Evolutionary conservation across 30 jellyfish, hydroid and myxozoan species (phyloP).

Genomic region (Chrysaora quinquecirrha): DNA sequence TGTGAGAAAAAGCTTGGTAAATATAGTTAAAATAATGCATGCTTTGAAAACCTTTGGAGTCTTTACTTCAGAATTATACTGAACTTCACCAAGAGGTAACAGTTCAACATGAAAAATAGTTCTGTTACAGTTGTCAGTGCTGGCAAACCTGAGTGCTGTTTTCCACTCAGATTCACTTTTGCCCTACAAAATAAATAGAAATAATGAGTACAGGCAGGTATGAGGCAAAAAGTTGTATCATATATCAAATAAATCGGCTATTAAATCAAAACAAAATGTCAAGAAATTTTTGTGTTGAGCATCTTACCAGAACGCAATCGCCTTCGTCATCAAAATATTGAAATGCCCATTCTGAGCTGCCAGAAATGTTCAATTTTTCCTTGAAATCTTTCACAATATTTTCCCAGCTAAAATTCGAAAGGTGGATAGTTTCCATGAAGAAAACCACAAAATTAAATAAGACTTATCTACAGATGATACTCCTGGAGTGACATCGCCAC

Average conservation of each 20-base stretch:
- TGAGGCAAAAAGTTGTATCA: background rate
- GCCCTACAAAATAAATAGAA: conserved; percentile 58
- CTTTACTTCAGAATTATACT: no score
- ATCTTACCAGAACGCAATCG: conserved; percentile 69
- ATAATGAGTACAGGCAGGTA: background rate
- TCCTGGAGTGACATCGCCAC: no score
- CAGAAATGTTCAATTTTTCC: conserved; percentile 11
- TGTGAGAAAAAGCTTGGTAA: no score
- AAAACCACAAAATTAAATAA: no score
- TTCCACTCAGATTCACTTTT: conserved; percentile 78
- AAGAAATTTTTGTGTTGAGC: background rate
- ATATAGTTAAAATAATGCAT: no score
- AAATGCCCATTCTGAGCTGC: conserved; percentile 67
- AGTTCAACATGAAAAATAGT: conserved; percentile 44
- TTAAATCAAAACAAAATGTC: background rate
- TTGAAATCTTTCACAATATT: conserved; percentile 37
- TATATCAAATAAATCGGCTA: background rate
- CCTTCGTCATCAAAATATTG: conserved; percentile 82
- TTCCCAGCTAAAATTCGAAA: conserved; percentile 65
- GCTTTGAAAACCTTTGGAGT: no score
- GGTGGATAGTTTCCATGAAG: background rate
- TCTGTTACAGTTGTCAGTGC: background rate
- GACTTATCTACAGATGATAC: no score
- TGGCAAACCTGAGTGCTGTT: conserved; percentile 59
- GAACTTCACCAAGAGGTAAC: conserved; percentile 62